Base-by-base conservation (phyloP, 2,888 invertebrate species). In the Drosophila demipolita region DNA sequence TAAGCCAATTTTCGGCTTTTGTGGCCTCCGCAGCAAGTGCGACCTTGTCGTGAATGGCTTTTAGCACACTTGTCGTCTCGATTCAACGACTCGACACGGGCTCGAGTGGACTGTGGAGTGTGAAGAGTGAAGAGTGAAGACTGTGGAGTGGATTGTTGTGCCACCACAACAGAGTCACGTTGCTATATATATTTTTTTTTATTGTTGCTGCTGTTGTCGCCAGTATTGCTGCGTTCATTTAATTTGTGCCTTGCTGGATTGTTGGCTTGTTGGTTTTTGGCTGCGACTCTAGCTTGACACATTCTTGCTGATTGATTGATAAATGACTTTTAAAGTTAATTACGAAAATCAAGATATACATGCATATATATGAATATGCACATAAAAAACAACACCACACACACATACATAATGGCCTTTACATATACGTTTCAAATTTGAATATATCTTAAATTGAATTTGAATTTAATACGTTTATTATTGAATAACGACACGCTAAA, bases 301-400 rank as follows among this genome's bases (percentile, higher is more conserved):
- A 88, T 86, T 82, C 71, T 78, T 78, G 69, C 73, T 78, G 84
- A 82, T 83, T 88, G 89, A 85, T 85, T 85, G 85, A 87, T 85
- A 87, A 87, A 85, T 85, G 85, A 83, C 78, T 80, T 80, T 80
- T 75, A 74, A 69, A 78, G 67, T 80, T 88, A 88, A 87, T 88
- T 88, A 83, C 79, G 67, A 68, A 71, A 86, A 75, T 73, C 74
- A 71, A 77, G 73, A 80, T 78, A 64, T 23, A 45, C 55, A 35
- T 50, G 48, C 29, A 7, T 50, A 15, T 50, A 15, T 12, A 32
- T 12, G 17, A 23, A 57, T 15, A 55, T 52, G 12, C 35, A 36
- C 17, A 36, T 33, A n/a, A 40, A 29, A 29, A 29, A 29, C 26
- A 26, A 17, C 40, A 35, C 32, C 23, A 55, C 5, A 38, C 26